Percentiles rank a stretch among this genome's conserved stretches.
These are phyloP conservation scores for Lobophora halterata DNA, from an alignment of 2,888 invertebrate species.

Conservation along the genomic window DNA sequence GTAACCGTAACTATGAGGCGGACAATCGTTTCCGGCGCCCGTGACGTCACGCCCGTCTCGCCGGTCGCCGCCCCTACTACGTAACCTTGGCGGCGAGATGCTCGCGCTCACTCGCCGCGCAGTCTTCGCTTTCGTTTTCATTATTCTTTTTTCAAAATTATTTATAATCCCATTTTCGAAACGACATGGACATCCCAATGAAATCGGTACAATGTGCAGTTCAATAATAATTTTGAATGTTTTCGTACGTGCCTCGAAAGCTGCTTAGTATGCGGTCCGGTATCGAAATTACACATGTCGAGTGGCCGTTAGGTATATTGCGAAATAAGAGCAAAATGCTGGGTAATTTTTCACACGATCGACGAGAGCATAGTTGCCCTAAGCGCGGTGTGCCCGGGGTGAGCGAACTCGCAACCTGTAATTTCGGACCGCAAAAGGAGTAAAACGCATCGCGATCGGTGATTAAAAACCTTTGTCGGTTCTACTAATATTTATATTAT, in stretches of 20 bases:
- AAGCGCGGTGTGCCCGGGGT: conserved; percentile 72
- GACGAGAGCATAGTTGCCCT: conserved; percentile 75
- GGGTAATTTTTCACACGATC: conserved; percentile 79
- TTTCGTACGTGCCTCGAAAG: conserved; percentile 40
- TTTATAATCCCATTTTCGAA: conserved; percentile 37
- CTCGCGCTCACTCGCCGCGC: conserved; percentile 35
- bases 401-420: conserved; percentile 77
- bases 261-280: conserved; percentile 56
- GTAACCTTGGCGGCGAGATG: conserved; percentile 60
- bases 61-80: conserved; percentile 73
- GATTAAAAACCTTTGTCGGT: conserved; percentile 81
- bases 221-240: not conserved
- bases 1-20: conserved; percentile 77
- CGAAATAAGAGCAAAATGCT: conserved; percentile 72
- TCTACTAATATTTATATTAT: conserved; percentile 81
- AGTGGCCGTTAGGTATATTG: conserved; percentile 64
- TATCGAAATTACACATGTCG: conserved; percentile 70
- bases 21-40: conserved; percentile 77
- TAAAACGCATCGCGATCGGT: conserved; percentile 75
- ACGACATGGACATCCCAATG: conserved; percentile 30
- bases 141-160: conserved; percentile 54
- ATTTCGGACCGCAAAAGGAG: conserved; percentile 80
- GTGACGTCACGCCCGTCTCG: conserved; percentile 75
- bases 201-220: conserved; percentile 32
- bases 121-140: conserved; percentile 59